Base-by-base conservation (phyloP, 2,113 vertebrate species). In the Pipra filicauda region DNA sequence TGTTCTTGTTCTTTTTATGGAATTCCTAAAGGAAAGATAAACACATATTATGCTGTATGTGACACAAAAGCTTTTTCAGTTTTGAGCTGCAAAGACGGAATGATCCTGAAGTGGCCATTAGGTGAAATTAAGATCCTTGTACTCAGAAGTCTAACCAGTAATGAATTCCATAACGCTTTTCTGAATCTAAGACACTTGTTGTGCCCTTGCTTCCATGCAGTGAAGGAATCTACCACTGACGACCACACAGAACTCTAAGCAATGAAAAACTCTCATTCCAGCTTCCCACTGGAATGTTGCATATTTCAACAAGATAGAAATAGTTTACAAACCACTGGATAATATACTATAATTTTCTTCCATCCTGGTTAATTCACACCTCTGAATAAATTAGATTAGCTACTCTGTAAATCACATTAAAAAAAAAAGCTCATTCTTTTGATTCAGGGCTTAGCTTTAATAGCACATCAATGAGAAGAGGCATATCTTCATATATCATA, bases 251-350 rank as follows among this genome's bases (percentile, higher is more conserved):
- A 72, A 30, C 9, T 62, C 11, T 48, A 52, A 39, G 22, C 12
- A 86, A 41, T 23, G 15, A 31, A 49, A 61, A 80, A 15, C 15
- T 33, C 8, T 43, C 0, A 2, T 76, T 83, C 15, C 15, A 49
- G 2, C 14, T 72, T 72, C 27, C 59, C 20, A 55, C 35, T 51
- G 21, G 20, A 72, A 84, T 15, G 8, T 2, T 6, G 8, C 2
- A 0, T 39, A 22, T 31, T 89, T 75, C n/a, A 79, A 39, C 30
- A 83, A 37, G 51, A 57, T 18, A 74, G 11, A 83, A 84, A 52
- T 2, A 1, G 6, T 51, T 48, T 65, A 51, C 3, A 57, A 81
- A 82, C 1, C 2, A 0, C 5, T 67, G 3, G 6, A 39, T 57
- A 49, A 31, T 35, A 49, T 15, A 39, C 8, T 46, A 21, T 35